Evolutionary conservation across 2,888 invertebrate species (phyloP), one percentile per base, ranked within the genome.

Genomic region (Harpagoxenus sublaevis): DNA sequence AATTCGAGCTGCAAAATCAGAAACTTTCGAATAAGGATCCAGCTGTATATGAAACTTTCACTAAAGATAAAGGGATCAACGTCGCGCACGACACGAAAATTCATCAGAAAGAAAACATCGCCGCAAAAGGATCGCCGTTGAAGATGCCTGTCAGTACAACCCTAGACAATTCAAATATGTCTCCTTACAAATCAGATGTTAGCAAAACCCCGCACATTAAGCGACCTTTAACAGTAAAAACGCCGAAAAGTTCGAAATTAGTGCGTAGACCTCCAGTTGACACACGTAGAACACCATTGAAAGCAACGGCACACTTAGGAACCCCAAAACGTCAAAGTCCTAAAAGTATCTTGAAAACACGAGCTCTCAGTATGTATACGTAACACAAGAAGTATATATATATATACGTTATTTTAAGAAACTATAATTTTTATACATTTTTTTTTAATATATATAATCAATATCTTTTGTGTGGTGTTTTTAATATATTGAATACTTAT

Each of bases 201-300:
- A 89, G 94, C 73, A 95, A 93, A 86, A 95, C 95, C 3, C 97
- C 97, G 3, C 95, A 96, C 70, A 95, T 97, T 88, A 97, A 96
- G 90, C 96, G 96, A 92, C 95, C 96, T 10, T 94, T 97, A 45
- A 95, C 95, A 84, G 95, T 95, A 5, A 96, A 95, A 87, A 96
- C 97, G 4, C 96, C 97, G 0, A 96, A 96, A 91, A 95, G 95
- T 86, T 94, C 96, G 23, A 95, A 95, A 85, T 95, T 96, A 0
- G 92, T 92, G 15, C 92, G 93, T 42, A 93, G 93, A 74, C 94
- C 93, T 51, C 95, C 96, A 45, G 89, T 94, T 10, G 96, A 96
- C 86, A 96, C 96, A 91, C 94, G 94, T 15, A 96, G 96, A 89
- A 97, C 97, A 0, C 97, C 97, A 0, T 93, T 97, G 91, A 96